Evolutionary conservation across 2,113 vertebrate species (phyloP).

Genomic region (Psettodes erumei): DNA sequence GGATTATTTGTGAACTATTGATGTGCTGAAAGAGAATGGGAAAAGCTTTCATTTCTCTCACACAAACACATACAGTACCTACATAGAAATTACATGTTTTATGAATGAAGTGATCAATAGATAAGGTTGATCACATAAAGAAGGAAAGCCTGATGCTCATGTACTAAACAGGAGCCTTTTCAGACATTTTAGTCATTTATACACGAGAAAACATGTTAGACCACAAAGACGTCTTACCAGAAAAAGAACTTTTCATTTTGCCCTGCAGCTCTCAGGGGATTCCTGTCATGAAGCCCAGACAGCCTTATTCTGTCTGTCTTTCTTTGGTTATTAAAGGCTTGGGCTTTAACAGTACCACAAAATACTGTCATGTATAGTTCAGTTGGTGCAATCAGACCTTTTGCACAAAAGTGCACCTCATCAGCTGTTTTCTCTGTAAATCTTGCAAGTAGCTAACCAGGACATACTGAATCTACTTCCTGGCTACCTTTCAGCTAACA

Average conservation of each 20-base stretch:
- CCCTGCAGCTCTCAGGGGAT: neutral
- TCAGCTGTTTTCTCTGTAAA: neutral
- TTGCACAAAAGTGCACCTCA: neutral
- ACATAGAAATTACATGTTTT: neutral
- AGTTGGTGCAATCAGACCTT: neutral
- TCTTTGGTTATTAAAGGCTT: neutral
- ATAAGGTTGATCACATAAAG: neutral
- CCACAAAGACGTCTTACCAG: too few species aligned
- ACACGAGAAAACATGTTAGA: neutral
- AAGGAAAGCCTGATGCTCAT: neutral
- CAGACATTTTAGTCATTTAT: neutral
- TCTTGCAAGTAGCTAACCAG: neutral
- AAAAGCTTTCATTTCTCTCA: conserved; percentile 14
- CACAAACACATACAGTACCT: conserved; percentile 18
- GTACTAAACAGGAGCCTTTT: neutral
- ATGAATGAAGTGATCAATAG: neutral
- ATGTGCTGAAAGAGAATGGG: conserved; percentile 6
- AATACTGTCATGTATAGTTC: neutral
- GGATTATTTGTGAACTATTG: conserved; percentile 25
- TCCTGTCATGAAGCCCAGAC: neutral
- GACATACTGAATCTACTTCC: neutral
- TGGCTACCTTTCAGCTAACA: neutral
- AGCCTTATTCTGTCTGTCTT: neutral
- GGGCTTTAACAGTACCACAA: neutral
- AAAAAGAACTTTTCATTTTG: neutral